phyloP scores from a whole-genome alignment of 2,888 invertebrate genomes.

The Cephalotes varians region DNA sequence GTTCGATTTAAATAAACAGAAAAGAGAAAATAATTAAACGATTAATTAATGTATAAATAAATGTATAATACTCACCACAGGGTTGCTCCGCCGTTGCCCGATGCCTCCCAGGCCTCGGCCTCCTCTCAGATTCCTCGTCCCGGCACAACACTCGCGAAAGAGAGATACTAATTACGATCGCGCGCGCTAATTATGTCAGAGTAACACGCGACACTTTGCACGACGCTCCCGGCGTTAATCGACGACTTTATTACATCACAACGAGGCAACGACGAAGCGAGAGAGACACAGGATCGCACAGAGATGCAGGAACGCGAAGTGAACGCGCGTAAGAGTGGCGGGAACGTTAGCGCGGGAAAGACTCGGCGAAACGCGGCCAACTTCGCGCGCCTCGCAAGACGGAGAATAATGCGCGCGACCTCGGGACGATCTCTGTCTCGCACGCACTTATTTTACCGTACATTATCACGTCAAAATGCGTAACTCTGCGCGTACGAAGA shows the following conservation, averaged over 20 bases:
- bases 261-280: not conserved
- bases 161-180: not conserved
- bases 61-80: not conserved
- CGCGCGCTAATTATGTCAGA: not conserved
- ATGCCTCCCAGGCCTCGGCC: not conserved
- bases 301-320: not conserved
- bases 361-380: not conserved
- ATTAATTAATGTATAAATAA: not conserved
- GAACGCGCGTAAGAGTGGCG: not conserved
- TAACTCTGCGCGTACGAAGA: not conserved
- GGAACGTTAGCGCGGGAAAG: not conserved
- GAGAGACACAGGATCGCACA: not conserved
- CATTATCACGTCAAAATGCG: not conserved
- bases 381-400: not conserved
- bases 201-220: not conserved
- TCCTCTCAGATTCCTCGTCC: not conserved
- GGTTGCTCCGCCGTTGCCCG: not conserved
- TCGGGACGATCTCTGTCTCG: not conserved
- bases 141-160: not conserved
- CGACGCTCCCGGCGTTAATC: not conserved
- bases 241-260: not conserved
- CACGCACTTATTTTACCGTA: not conserved
- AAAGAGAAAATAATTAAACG: not conserved
- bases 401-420: not conserved
- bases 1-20: not conserved